Evolutionary conservation across 1,140 invertebrate genomes (phyloP), one percentile per base, ranked within the genome.

Genomic region (Phocides pigmalion): DNA sequence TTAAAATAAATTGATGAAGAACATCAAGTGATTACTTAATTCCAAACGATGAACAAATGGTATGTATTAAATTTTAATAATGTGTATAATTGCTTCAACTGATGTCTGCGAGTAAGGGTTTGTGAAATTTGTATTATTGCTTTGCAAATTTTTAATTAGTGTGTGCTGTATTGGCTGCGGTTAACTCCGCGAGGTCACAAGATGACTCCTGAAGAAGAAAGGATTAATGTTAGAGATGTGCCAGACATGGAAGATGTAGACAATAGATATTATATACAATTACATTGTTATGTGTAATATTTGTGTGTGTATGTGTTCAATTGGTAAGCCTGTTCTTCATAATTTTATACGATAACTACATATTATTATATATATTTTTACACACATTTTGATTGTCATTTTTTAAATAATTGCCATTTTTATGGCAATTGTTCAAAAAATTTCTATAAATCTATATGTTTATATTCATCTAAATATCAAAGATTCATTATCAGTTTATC

Each of bases 11-110:
- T n/a, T 35, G 32, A 35, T 11, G 32, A 12, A 2, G n/a, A 62
- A 20, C n/a, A 17, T 42, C 69, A 69, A 72, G 81, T 78, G 77
- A 82, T 79, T 72, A 69, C 72, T 75, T 74, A 70, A 82, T 81
- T 86, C 78, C 79, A 81, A 76, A 79, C 62, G 64, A 72, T 74
- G 83, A 86, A 84, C 83, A 86, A 86, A 86, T 76, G 62, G 65
- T 68, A 53, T 70, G 54, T 37, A 42, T 16, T 44, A 58, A 62
- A 51, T 62, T 62, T 37, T 51, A 42, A 25, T 50, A 41, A 51
- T 62, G 25, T 62, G 61, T 62, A 49, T 62, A 49, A 50, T 50
- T 62, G 19, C 42, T 62, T 35, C 39, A 37, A 22, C 9, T 32
- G 17, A 35, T 15, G 5, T 61, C 25, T 56, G 17, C 42, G 12